A percentile compares a stretch with the other conserved stretches of the same genome.
Conservation (phyloP, 53 echinoderm and acorn worm species). For the Patiria pectinifera region DNA sequence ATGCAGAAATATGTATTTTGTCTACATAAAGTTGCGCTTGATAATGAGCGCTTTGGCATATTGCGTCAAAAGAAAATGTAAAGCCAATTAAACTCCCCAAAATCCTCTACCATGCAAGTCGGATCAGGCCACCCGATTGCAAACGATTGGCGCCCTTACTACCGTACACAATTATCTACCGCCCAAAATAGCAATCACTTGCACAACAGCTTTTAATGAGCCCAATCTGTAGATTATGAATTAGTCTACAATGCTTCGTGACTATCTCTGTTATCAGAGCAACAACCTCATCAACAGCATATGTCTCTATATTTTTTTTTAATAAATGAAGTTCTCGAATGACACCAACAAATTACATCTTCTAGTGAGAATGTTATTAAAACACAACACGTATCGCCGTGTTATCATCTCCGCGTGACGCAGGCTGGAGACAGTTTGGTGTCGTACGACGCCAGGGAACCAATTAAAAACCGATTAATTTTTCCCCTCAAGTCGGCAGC, state of each 20-base stretch:
- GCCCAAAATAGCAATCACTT: neutral
- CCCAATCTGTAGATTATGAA: neutral
- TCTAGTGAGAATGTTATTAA: neutral
- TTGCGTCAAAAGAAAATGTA: too few relatives aligned
- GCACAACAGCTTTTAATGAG: neutral
- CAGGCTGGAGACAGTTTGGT: neutral
- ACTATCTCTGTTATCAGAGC: neutral
- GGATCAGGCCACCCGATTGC: too few relatives aligned
- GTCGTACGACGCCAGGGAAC: constrained; percentile 26
- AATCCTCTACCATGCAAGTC: too few relatives aligned
- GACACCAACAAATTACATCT: neutral
- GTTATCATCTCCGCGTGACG: neutral
- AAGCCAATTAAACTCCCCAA: too few relatives aligned
- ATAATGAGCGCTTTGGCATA: too few relatives aligned
- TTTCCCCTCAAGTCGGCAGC: neutral
- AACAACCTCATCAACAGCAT: neutral
- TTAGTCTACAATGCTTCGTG: neutral
- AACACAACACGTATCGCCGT: neutral
- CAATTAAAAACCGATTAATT: constrained; percentile 57
- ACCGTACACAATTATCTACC: neutral
- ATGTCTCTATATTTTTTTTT: neutral
- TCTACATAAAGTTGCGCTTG: too few relatives aligned
- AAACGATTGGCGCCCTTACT: neutral
- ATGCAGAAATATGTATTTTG: too few relatives aligned
- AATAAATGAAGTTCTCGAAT: neutral